Evolutionary conservation across 2,888 invertebrate genomes (phyloP).

Genomic region (Leptura quadrifasciata): DNA sequence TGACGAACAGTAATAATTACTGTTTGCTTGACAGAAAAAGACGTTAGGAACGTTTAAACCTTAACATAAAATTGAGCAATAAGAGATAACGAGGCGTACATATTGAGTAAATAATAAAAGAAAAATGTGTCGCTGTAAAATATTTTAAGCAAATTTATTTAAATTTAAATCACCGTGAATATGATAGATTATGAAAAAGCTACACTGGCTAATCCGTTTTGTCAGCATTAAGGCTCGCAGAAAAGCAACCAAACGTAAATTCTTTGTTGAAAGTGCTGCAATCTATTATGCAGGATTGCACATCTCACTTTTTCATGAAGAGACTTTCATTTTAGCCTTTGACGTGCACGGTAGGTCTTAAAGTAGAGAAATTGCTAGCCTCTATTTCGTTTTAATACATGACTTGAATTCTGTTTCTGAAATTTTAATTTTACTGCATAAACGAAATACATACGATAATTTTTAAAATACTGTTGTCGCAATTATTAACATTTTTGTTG

Average conservation of each 20-base stretch:
- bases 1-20: background rate
- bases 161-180: slow-evolving; percentile 37
- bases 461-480: too few relatives aligned
- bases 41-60: background rate
- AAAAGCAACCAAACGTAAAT: slow-evolving; percentile 37
- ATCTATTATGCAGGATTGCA: slow-evolving; percentile 51
- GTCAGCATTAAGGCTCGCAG: slow-evolving; percentile 33
- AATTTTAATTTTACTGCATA: background rate
- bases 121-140: slow-evolving; percentile 8
- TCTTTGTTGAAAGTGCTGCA: slow-evolving; percentile 46
- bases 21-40: background rate
- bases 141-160: slow-evolving; percentile 27
- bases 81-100: slow-evolving; percentile 12
- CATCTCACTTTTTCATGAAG: slow-evolving; percentile 40
- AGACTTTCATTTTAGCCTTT: slow-evolving; percentile 3
- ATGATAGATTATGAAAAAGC: slow-evolving; percentile 43
- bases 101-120: slow-evolving; percentile 10
- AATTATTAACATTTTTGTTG: too few relatives aligned
- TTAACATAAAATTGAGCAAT: slow-evolving; percentile 4
- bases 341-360: background rate
- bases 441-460: background rate
- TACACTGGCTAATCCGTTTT: slow-evolving; percentile 47
- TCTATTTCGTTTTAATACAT: background rate
- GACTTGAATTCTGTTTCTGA: background rate
- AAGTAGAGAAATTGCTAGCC: background rate